Evolutionary conservation across 2,888 invertebrate species (phyloP).

Genomic region (Xestia sexstrigata): DNA sequence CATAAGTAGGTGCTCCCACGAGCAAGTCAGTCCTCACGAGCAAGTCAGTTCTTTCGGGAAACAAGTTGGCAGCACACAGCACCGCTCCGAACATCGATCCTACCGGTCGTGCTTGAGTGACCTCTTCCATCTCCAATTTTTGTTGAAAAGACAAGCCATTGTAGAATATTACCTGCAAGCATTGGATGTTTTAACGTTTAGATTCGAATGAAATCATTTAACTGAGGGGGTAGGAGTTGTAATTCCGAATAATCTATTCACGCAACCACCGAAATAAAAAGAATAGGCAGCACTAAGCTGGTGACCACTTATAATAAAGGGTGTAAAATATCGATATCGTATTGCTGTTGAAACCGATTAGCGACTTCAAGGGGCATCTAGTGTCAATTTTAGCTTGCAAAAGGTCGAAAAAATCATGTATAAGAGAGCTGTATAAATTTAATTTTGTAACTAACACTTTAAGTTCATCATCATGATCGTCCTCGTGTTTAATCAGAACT

Average conservation of each 20-base stretch:
- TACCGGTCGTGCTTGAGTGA: slow-evolving; percentile 60
- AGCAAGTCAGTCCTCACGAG: slow-evolving; percentile 90
- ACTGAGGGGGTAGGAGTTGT: neutral
- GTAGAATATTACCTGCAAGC: slow-evolving; percentile 28
- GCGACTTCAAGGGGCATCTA: neutral
- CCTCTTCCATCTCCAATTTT: neutral
- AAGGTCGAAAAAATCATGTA: neutral
- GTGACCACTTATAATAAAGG: neutral
- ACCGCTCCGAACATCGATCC: slow-evolving; percentile 92
- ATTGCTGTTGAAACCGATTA: neutral
- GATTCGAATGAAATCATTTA: too few species aligned
- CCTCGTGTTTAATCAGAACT: neutral
- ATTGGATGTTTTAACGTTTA: neutral
- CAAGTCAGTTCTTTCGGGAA: slow-evolving; percentile 83
- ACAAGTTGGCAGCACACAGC: slow-evolving; percentile 85
- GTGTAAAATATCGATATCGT: neutral
- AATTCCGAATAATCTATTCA: neutral
- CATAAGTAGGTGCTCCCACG: slow-evolving; percentile 91
- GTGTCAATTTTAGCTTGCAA: neutral
- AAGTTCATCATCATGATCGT: neutral
- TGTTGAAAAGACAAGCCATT: accelerated
- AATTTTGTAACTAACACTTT: neutral
- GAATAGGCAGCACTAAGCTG: neutral
- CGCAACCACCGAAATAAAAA: neutral
- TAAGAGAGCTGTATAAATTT: neutral